Base-by-base conservation (phyloP, 1,140 invertebrate species). In the Microplitis mediator region DNA sequence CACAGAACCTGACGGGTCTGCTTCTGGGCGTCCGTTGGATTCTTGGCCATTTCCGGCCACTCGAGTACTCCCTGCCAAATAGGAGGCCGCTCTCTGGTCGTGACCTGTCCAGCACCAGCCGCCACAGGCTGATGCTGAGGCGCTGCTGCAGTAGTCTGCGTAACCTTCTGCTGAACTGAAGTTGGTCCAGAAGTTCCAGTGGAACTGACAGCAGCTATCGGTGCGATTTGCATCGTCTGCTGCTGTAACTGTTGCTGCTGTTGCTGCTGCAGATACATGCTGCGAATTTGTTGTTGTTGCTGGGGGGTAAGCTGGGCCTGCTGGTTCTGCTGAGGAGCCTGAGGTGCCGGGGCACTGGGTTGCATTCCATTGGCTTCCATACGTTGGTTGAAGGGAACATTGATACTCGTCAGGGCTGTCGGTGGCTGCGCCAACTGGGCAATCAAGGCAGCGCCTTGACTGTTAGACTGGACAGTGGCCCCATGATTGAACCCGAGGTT, bases 11-110 rank as follows among this genome's bases (percentile, higher is more conserved):
- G 92, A 77, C 94, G 91, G 3, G 93, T 93, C 69, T 95, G 90
- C 85, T 96, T 96, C 77, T 92, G 91, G 67, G 89, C 89, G 79
- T 93, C 91, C 3, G 88, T 87, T 5, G 91, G 88, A 79, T 90
- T 91, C 66, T 90, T 90, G 39, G 90, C 89, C 82, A 97, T 97
- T 79, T 98, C 96, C 76, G 95, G 92, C 94, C 95, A 98, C 85
- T 98, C 96, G 3, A 98, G 84, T 0, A 94, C 87, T 8, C 96
- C 96, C 77, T 91, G 91, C 95, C 95, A 97, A 80, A 97, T 95
- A 52, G 90, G 92, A 14, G 90, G 90, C 52, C 93, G 88, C 74
- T 93, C 91, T 52, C 90, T 81, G 23, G 67, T 79, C 56, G 78
- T 82, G 31, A 77, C 79, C 62, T 82, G 80, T 72, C 76, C 54